phyloP scores from a whole-genome alignment of 23 tunicate genomes.

The Halocynthia aurantium region DNA sequence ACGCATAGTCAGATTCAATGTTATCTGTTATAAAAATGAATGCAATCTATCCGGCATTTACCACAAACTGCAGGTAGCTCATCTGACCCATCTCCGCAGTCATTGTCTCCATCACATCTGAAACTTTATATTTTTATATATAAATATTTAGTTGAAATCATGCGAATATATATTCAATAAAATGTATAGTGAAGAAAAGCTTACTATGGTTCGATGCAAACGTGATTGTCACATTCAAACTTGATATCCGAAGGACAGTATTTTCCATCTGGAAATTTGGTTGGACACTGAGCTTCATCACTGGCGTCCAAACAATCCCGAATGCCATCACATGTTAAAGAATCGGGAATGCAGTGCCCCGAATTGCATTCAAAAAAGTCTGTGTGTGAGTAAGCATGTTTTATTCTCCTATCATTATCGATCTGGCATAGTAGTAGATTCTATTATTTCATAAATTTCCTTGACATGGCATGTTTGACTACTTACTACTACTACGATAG shows the following conservation, averaged over 20 bases:
- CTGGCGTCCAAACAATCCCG: constrained; percentile 77
- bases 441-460: not conserved
- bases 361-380: constrained; percentile 64
- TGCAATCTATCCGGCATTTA: constrained; percentile 16
- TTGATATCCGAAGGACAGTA: constrained; percentile 42
- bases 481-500: not conserved
- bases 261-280: constrained; percentile 49
- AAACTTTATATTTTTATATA: constrained; percentile 15
- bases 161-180: not conserved
- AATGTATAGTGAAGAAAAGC: not conserved
- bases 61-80: constrained; percentile 81
- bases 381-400: not conserved
- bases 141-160: not conserved
- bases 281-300: constrained; percentile 56
- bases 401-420: not conserved
- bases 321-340: constrained; percentile 54
- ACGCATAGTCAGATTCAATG: not conserved
- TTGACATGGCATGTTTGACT: no score
- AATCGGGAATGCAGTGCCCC: constrained; percentile 56
- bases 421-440: not conserved
- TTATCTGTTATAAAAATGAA: not conserved
- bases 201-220: constrained; percentile 72
- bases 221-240: constrained; percentile 87
- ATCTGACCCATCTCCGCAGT: constrained; percentile 83
- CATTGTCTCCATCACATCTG: constrained; percentile 75